A percentile compares a stretch with the other conserved stretches of the same genome.
phyloP scores from a whole-genome alignment of 2,113 vertebrate genomes.

The Python bivittatus region DNA sequence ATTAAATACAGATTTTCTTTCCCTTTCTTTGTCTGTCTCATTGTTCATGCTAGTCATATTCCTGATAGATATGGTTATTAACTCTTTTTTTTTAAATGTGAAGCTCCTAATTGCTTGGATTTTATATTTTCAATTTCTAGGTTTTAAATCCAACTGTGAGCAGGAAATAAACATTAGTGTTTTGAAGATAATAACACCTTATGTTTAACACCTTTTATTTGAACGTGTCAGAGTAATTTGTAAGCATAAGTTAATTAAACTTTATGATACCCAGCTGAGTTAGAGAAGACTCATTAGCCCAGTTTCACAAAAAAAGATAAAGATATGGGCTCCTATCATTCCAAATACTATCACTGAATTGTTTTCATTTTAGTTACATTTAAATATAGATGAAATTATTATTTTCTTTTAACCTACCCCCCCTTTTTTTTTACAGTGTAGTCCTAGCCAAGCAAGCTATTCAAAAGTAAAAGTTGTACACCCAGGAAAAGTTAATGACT shows the following conservation, averaged over 20 bases:
- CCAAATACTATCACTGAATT: background rate
- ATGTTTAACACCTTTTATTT: conserved; percentile 27
- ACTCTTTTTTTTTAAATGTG: conserved; percentile 37
- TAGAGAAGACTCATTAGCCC: conserved; percentile 60
- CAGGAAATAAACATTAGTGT: conserved; percentile 58
- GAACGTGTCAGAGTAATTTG: conserved; percentile 20
- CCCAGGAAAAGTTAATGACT: background rate
- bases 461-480: background rate
- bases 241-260: conserved; percentile 32
- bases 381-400: background rate
- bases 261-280: conserved; percentile 20
- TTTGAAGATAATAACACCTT: conserved; percentile 39
- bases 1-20: conserved; percentile 50
- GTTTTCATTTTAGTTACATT: background rate
- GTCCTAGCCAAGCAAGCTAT: background rate
- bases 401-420: background rate
- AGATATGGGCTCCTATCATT: background rate
- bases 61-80: conserved; percentile 57
- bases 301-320: conserved; percentile 45
- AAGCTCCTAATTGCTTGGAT: conserved; percentile 19
- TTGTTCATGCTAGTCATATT: conserved; percentile 65
- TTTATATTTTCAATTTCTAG: conserved; percentile 49
- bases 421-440: background rate
- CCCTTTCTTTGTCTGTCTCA: conserved; percentile 36
- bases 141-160: conserved; percentile 55